Conservation (phyloP, 2,113 vertebrate genomes). For the Phaethon lepturus region DNA sequence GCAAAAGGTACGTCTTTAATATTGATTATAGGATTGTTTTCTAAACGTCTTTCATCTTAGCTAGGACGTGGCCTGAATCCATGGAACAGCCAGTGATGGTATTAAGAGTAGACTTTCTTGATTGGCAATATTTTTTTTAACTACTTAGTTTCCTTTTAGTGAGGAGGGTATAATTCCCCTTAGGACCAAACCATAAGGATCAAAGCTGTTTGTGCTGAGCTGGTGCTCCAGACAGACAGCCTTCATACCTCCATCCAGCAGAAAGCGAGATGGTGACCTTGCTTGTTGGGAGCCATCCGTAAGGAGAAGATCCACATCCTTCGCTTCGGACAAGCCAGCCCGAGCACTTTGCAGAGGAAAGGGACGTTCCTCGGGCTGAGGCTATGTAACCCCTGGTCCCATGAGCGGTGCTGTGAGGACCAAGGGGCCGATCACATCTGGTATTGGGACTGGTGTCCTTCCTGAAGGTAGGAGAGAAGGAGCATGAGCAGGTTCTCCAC, state of each 20-base stretch:
- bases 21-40: background rate
- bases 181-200: background rate
- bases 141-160: background rate
- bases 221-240: background rate
- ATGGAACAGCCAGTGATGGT: background rate
- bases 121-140: background rate
- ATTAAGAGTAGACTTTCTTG: background rate
- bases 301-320: background rate
- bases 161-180: background rate
- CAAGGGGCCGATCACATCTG: background rate
- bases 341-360: background rate
- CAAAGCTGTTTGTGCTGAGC: background rate
- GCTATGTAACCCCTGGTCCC: accelerated
- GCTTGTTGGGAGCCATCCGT: background rate
- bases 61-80: background rate
- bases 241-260: background rate
- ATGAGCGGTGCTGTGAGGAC: background rate
- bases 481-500: background rate
- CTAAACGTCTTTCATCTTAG: background rate
- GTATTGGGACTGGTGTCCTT: background rate
- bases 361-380: background rate
- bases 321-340: background rate
- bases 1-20: background rate
- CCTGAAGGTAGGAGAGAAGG: background rate
- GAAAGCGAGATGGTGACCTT: background rate